Evolutionary conservation across 2,113 vertebrate species (phyloP).

Genomic region (Notiomystis cincta): DNA sequence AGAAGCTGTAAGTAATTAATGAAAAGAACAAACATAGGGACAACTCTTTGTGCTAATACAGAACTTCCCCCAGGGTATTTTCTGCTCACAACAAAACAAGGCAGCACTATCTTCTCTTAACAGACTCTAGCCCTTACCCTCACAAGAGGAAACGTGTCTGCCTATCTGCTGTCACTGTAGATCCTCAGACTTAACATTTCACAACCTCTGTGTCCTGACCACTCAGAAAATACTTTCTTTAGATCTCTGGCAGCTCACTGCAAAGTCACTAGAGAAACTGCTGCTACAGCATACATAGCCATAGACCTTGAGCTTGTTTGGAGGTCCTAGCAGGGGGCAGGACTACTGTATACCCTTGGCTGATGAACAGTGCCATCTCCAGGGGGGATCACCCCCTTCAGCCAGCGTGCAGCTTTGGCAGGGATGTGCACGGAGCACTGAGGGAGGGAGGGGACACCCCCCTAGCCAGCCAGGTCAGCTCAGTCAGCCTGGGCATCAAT

Average conservation of each 20-base stretch:
- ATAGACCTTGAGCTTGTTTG: constrained; percentile 90
- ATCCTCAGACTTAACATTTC: background rate
- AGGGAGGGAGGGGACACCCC: constrained; percentile 92
- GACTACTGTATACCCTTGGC: constrained; percentile 86
- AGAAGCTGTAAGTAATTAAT: background rate
- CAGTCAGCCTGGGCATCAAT: constrained; percentile 94
- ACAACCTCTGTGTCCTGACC: background rate
- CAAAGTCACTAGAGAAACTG: background rate
- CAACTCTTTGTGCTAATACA: background rate
- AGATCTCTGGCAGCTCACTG: background rate
- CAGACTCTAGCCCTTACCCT: background rate
- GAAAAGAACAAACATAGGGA: background rate
- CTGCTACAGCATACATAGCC: background rate
- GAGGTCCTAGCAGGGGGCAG: constrained; percentile 91
- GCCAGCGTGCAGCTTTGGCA: constrained; percentile 90
- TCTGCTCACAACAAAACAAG: background rate
- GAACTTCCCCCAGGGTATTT: background rate
- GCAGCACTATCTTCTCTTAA: background rate
- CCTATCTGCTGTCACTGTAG: background rate
- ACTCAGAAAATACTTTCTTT: background rate
- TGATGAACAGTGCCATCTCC: constrained; percentile 70
- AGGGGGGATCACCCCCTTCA: constrained; percentile 82
- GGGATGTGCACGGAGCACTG: constrained; percentile 87
- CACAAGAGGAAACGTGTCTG: accelerated
- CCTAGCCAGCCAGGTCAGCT: constrained; percentile 93